Base-by-base conservation (phyloP, 2,888 invertebrate genomes). In the Neoaliturus tenellus region DNA sequence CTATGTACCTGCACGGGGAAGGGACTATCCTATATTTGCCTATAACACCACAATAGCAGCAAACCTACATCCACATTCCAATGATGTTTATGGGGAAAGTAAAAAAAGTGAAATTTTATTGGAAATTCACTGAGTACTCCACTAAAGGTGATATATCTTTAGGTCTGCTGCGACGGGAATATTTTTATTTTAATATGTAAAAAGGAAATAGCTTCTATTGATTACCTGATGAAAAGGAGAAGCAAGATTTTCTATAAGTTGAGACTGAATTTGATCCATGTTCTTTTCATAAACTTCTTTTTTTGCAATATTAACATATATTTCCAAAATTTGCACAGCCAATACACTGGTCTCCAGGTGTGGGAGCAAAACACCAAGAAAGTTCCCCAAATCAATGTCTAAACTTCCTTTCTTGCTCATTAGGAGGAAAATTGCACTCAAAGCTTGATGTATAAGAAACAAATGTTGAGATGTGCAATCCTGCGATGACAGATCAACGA, bases 191-290 rank as follows among this genome's bases (percentile, higher is more conserved):
- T n/a, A n/a, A n/a, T n/a, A n/a, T n/a, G n/a, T n/a, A n/a, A n/a
- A n/a, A n/a, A n/a, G n/a, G n/a, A n/a, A n/a, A n/a, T n/a, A n/a
- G n/a, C n/a, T n/a, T n/a, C n/a, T n/a, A n/a, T n/a, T n/a, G n/a
- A 12, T 51, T 51, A 95, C 94, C 90, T 94, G 92, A 87, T 94
- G 93, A 89, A 93, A 94, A 12, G 95, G 95, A 0, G 95, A 95
- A 31, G 92, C 92, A 1, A 96, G 91, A 89, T 96, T 95, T 0
- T 90, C 88, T 81, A 93, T 89, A 86, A 91, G 86, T 82, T 91
- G 89, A 88, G 91, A 89, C 35, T 90, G 89, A 85, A 93, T 88
- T 86, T 91, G 89, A 89, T 91, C 90, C 88, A 89, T 83, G 44
- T 86, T 91, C 91, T 87, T 91, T 89, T 84, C 81, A 25, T 83